Percentiles rank a stretch among this genome's conserved stretches.
phyloP scores from a whole-genome alignment of 2,113 vertebrate genomes.

The Gymnocephalus cernua region DNA sequence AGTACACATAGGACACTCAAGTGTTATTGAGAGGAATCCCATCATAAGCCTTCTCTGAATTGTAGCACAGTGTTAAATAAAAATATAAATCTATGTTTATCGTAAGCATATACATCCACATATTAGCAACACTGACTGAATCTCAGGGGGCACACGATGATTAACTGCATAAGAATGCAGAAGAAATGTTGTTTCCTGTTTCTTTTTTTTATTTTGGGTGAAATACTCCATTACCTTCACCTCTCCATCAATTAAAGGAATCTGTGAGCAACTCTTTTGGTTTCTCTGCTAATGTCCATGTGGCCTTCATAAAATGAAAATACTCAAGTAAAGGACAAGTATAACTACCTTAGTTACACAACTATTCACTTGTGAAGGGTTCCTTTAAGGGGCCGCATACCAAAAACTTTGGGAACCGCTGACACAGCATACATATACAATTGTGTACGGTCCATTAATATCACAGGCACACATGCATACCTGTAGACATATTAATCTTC shows the following conservation, averaged over 20 bases:
- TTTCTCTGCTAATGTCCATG: not conserved
- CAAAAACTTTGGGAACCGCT: not conserved
- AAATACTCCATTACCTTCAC: not conserved
- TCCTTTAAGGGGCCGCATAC: not conserved
- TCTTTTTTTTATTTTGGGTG: not conserved
- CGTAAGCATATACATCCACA: not conserved
- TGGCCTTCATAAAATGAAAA: not conserved
- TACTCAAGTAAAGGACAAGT: not conserved
- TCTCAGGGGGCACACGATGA: not conserved
- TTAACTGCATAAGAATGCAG: not conserved
- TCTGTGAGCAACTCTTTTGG: not conserved
- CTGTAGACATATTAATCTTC: constrained; percentile 11
- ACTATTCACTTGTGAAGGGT: no score
- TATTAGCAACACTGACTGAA: not conserved
- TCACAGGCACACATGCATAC: not conserved
- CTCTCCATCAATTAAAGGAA: not conserved
- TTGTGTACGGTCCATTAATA: not conserved
- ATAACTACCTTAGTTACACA: no score
- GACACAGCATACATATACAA: not conserved
- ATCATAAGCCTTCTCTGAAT: not conserved
- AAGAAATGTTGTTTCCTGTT: not conserved
- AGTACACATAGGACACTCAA: not conserved
- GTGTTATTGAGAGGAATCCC: not conserved
- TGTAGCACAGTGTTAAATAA: not conserved
- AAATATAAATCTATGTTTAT: not conserved